Conservation (phyloP, 2,113 vertebrate genomes). For the Petrocephalus microphthalmus region DNA sequence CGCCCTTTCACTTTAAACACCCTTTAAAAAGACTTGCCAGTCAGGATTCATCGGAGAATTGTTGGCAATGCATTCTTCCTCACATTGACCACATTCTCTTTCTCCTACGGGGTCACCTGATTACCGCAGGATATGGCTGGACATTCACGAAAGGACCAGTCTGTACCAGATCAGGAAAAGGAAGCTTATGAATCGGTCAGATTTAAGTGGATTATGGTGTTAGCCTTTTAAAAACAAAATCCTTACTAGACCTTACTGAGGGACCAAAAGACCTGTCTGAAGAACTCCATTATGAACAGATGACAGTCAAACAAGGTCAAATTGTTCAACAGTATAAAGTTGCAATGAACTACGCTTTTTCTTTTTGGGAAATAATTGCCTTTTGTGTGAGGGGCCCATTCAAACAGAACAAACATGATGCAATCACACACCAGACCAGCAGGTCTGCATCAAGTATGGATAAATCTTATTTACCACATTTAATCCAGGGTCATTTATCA, state of each 20-base stretch:
- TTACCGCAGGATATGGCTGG: constrained; percentile 3
- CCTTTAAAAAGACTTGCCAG: neutral
- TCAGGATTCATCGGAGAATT: neutral
- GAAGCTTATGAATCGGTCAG: neutral
- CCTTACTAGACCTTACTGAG: neutral
- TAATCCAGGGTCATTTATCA: neutral
- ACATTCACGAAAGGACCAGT: neutral
- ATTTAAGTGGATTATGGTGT: constrained; percentile 2
- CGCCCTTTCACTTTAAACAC: neutral
- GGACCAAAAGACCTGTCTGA: neutral
- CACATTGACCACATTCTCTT: neutral
- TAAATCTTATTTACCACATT: neutral
- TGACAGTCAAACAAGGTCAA: neutral
- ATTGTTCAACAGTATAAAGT: neutral
- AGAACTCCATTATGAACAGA: neutral
- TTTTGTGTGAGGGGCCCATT: neutral
- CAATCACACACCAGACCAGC: neutral
- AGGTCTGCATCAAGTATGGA: neutral
- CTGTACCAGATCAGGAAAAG: neutral
- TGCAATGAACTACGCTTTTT: neutral
- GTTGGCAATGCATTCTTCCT: neutral
- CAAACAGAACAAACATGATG: neutral
- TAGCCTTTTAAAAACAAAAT: constrained; percentile 11
- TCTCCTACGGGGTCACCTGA: neutral
- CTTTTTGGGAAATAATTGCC: constrained; percentile 2